Evolutionary conservation across 2,888 invertebrate species (phyloP), one percentile per base, ranked within the genome.

Genomic region (Smittia sp.): DNA sequence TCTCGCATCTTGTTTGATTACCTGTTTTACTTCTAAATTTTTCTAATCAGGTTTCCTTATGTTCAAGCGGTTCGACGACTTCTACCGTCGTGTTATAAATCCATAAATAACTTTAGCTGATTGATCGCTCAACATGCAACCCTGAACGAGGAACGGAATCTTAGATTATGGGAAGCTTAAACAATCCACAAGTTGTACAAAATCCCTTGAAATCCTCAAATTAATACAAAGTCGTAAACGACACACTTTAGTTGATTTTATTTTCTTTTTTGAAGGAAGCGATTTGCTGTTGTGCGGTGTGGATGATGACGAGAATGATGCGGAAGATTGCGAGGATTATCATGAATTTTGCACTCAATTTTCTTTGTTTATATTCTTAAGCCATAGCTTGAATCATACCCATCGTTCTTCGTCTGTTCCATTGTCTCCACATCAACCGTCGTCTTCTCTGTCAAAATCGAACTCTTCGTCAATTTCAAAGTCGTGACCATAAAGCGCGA

Each of bases 191-290:
- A 32, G 38, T 66, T 66, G 2, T 38, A 18, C 9, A 15, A 63
- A 63, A 63, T 63, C 63, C 63, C 27, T 25, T n/a, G 25, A 39
- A 66, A 66, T 66, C 66, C 66, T 66, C 20, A 66, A 66, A 66
- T 66, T 66, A 66, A 66, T 66, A 66, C 38, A 66, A 66, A 66
- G 11, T 66, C 38, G 20, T 66, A 66, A 38, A 66, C 27, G 32
- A 66, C 18, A 66, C 66, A 15, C 58, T 58, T 22, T 46, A 22
- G 58, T 62, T 20, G 20, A 22, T 62, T 62, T 22, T 22, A 11
- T 11, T 22, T 58, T 18, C 58, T 32, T 3, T 9, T 32, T 32
- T 32, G 32, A 32, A 32, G 32, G 32, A 9, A 32, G 32, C 32
- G n/a, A 46, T 15, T 46, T 46, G 46, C 11, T 46, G 46, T 11